A percentile compares a stretch with the other conserved stretches of the same genome.
Evolutionary conservation across 2,888 invertebrate species (phyloP).

Genomic region (Alcis repandata): DNA sequence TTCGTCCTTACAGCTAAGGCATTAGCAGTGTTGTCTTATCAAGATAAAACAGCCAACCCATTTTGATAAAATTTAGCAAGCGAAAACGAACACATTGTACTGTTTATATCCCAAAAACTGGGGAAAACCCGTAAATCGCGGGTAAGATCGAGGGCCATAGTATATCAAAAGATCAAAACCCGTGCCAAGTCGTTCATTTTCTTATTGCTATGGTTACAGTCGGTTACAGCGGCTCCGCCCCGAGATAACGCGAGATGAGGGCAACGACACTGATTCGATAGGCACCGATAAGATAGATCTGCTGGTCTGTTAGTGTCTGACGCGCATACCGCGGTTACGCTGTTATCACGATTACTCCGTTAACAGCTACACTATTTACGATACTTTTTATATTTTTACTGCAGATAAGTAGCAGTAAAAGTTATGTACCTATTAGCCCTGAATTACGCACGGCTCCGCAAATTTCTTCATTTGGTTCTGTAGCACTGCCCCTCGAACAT

Average conservation of each 20-base stretch:
- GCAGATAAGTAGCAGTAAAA: too few species aligned
- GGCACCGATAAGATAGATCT: constrained; percentile 56
- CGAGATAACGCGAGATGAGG: constrained; percentile 62
- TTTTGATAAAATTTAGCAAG: too few species aligned
- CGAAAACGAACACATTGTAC: too few species aligned
- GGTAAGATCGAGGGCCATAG: background rate
- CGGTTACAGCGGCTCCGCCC: constrained; percentile 27
- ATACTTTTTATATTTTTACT: too few species aligned
- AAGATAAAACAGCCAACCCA: too few species aligned
- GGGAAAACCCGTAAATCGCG: background rate
- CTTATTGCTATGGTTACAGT: constrained; percentile 14
- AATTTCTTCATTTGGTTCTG: too few species aligned
- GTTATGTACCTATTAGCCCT: too few species aligned
- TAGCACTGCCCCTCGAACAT: too few species aligned
- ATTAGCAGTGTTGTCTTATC: too few species aligned
- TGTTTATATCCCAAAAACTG: background rate
- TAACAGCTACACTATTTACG: background rate
- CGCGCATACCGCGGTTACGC: constrained; percentile 15
- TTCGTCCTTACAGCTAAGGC: too few species aligned
- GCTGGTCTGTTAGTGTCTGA: constrained; percentile 2
- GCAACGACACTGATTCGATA: constrained; percentile 63
- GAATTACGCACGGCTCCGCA: too few species aligned
- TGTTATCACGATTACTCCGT: constrained; percentile 3
- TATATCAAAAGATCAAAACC: background rate
- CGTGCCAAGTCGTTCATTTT: constrained; percentile 2